These are phyloP conservation scores for Emmelina monodactyla DNA, from an alignment of 2,888 invertebrate species.

Conservation along the genomic window DNA sequence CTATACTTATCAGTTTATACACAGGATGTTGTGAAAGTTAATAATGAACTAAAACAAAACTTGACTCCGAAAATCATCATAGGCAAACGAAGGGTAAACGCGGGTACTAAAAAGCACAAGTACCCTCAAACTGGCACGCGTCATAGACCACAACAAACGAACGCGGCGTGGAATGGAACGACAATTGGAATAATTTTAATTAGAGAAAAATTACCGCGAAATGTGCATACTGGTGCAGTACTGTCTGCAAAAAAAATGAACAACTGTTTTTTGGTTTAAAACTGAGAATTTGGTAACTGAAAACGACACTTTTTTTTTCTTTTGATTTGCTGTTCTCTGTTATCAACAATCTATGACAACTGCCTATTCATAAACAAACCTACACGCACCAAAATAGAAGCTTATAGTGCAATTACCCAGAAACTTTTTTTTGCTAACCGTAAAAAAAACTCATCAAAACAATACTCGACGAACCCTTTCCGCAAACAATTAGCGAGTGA, in stretches of 20 bases:
- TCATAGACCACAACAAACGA: slow-evolving; percentile 58
- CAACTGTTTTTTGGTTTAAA: neutral
- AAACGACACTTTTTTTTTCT: no score
- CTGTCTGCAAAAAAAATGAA: slow-evolving; percentile 21
- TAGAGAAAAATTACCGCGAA: slow-evolving; percentile 62
- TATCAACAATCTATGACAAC: no score
- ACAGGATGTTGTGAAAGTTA: no score
- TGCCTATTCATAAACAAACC: no score
- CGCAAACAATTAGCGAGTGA: slow-evolving; percentile 62
- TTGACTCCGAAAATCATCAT: slow-evolving; percentile 22
- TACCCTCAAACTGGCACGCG: slow-evolving; percentile 54
- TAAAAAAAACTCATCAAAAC: slow-evolving; percentile 41
- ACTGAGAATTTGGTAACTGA: no score
- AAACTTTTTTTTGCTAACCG: slow-evolving; percentile 35
- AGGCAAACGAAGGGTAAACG: slow-evolving; percentile 46
- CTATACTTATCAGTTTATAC: no score
- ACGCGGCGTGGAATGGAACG: slow-evolving; percentile 34
- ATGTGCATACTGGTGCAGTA: slow-evolving; percentile 34
- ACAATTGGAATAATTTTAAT: slow-evolving; percentile 65
- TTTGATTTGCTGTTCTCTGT: no score
- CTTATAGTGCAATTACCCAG: no score
- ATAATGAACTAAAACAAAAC: slow-evolving; percentile 17
- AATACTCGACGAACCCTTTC: slow-evolving; percentile 61
- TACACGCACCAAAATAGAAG: no score
- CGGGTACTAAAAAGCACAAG: slow-evolving; percentile 61